Evolutionary conservation across 2,888 invertebrate species (phyloP).

Genomic region (Chrysolina haemoptera): DNA sequence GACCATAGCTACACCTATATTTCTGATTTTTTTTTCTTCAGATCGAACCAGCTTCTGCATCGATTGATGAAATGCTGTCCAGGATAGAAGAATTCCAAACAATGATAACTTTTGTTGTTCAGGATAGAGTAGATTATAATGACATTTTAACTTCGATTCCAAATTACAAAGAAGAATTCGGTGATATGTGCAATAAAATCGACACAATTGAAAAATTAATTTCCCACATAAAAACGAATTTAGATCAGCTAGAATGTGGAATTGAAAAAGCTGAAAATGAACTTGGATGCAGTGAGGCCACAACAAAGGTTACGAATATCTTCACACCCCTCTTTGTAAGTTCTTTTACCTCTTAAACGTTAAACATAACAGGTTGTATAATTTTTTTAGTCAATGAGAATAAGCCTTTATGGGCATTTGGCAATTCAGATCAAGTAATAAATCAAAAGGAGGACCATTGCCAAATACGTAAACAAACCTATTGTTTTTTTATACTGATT

Average conservation of each 20-base stretch:
- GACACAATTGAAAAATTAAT: constrained; percentile 57
- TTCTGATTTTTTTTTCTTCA: constrained; percentile 45
- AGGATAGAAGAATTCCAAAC: constrained; percentile 62
- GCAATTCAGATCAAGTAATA: too few species aligned
- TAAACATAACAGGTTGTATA: too few species aligned
- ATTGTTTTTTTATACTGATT: too few species aligned
- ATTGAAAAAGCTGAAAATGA: constrained; percentile 59
- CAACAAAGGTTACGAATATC: constrained; percentile 58
- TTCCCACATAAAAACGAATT: constrained; percentile 57
- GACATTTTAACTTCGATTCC: constrained; percentile 54
- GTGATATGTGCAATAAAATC: constrained; percentile 57
- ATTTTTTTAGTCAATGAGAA: too few species aligned
- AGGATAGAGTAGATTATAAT: constrained; percentile 56
- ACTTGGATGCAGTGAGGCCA: constrained; percentile 53
- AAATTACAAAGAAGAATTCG: constrained; percentile 53
- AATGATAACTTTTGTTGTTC: constrained; percentile 57
- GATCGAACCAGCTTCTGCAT: constrained; percentile 56
- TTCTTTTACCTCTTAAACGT: constrained; percentile 19
- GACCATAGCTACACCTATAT: too few species aligned
- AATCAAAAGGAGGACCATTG: too few species aligned
- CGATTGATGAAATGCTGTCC: constrained; percentile 59
- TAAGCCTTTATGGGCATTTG: too few species aligned
- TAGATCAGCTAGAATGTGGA: constrained; percentile 55
- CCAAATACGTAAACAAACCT: too few species aligned
- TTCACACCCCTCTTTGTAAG: constrained; percentile 62